Conservation (phyloP, 37 sponge, comb jelly and placozoan genomes). For the Diacarnus erythraeanus region DNA sequence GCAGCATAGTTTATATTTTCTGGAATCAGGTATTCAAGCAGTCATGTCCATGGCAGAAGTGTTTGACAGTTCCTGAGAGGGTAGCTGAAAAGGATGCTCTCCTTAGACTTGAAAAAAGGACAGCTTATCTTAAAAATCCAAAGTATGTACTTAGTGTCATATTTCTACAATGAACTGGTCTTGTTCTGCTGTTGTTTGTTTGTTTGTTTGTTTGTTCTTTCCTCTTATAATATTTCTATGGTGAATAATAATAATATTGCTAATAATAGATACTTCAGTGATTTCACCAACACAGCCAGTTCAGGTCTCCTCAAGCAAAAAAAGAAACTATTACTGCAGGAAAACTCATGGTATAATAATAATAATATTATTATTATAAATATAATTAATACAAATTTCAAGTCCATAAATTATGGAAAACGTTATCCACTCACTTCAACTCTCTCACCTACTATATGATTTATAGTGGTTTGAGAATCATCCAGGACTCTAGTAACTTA, state of each 20-base stretch:
- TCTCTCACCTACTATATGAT: too few species aligned
- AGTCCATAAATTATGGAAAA: too few species aligned
- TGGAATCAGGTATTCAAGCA: too few species aligned
- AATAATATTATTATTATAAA: not conserved
- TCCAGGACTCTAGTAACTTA: too few species aligned
- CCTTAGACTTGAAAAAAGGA: conserved; percentile 19
- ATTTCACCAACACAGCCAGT: conserved; percentile 43
- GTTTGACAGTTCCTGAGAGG: conserved; percentile 23
- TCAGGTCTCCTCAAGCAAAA: conserved; percentile 31
- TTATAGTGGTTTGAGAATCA: too few species aligned
- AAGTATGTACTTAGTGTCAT: conserved; percentile 8
- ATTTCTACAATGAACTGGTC: not conserved
- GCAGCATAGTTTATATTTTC: too few species aligned
- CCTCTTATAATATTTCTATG: not conserved
- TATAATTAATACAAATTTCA: too few species aligned
- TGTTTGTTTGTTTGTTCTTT: too few species aligned
- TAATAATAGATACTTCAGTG: conserved; percentile 8
- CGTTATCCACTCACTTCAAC: too few species aligned
- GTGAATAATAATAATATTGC: not conserved
- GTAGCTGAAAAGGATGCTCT: conserved; percentile 42
- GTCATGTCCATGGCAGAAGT: not conserved
- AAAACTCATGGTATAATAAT: not conserved
- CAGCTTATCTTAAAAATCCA: conserved; percentile 32
- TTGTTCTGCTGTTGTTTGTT: too few species aligned
- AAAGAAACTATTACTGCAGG: not conserved